Evolutionary conservation across 2,797 vertebrate species (phyloP), one percentile per base, ranked within the genome.

Genomic region (Melanotaenia parkinsoni): DNA sequence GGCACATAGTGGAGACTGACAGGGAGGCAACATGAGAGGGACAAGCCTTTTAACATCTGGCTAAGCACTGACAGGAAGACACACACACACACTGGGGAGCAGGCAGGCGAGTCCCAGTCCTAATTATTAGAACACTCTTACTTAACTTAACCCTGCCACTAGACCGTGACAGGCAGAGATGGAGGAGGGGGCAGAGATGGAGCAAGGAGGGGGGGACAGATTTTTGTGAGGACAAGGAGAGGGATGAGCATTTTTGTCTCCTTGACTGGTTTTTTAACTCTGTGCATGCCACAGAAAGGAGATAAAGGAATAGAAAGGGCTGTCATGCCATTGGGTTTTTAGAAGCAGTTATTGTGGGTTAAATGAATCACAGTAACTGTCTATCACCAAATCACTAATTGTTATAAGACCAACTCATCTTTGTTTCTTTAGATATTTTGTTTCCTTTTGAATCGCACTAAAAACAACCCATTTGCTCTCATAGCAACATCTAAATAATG

Each of bases 1-100:
- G 89, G 79, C 63, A 79, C 72, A 69, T 33, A 51, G 76, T 67
- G 83, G 82, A 89, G 88, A 85, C 84, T 90, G 87, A 92, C 86
- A 90, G 89, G 85, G 92, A 94, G 90, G 88, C 87, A 91, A 93
- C 92, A 92, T 90, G 87, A 93, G 93, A 92, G 90, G 88, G 93
- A 95, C 93, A 94, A 95, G 94, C 90, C 95, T 96, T 96, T 95
- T 96, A 96, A 96, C 96, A 98, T 98, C 96, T 99, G 97, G 96
- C 95, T 96, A 96, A 97, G 96, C 95, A 86, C 88, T 90, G 91
- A 89, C 91, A 88, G 88, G 86, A 89, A 88, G 77, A 82, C 76
- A 72, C 79, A 75, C 79, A 73, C 68, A 78, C 73, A 63, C 79
- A 74, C 78, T 9, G 24, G 16, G 63, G 45, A 47, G 53, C 68